Base-by-base conservation (phyloP, 2,113 vertebrate genomes). In the Syngnathoides biaculeatus region DNA sequence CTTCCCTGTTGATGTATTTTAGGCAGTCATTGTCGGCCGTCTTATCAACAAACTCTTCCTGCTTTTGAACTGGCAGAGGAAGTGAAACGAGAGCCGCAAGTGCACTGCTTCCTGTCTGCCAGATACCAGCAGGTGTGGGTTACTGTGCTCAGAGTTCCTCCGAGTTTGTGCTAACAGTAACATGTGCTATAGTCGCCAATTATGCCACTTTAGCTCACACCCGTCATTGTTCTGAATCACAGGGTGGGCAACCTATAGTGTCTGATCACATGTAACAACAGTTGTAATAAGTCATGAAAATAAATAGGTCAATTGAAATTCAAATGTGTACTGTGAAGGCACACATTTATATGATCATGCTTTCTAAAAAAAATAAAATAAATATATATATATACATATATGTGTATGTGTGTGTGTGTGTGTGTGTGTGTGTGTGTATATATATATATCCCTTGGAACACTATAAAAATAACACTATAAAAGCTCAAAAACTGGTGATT, bases 41-140 rank as follows among this genome's bases (percentile, higher is more conserved):
- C 59, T 85, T 80, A 83, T 82, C 73, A 64, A 50, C 62, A 14
- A 22, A 26, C 22, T 65, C 83, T 85, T 90, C 83, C 86, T 88
- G 82, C 70, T 79, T 73, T 82, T 73, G 27, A 76, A 73, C 50
- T 65, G 43, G 14, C 26, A 26, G 72, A 27, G 78, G 78, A 84
- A 84, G 58, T 77, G 69, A 80, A 84, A 84, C 48, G 0, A 40
- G 69, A 77, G 76, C 66, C 17, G 55, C 61, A 55, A 64, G 71
- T 45, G 61, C 83, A 59, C 72, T 27, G 68, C 62, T 91, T 89
- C 88, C 87, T 82, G 81, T 72, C 50, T 42, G 62, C 48, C 68
- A 67, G 63, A 71, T 65, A 57, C 63, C 45, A 55, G 62, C 52
- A 59, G 65, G 69, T 79, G 77, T 81, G 73, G 50, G 65, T 69